phyloP scores from a whole-genome alignment of 2,888 invertebrate genomes.

The Leucophenga montana region DNA sequence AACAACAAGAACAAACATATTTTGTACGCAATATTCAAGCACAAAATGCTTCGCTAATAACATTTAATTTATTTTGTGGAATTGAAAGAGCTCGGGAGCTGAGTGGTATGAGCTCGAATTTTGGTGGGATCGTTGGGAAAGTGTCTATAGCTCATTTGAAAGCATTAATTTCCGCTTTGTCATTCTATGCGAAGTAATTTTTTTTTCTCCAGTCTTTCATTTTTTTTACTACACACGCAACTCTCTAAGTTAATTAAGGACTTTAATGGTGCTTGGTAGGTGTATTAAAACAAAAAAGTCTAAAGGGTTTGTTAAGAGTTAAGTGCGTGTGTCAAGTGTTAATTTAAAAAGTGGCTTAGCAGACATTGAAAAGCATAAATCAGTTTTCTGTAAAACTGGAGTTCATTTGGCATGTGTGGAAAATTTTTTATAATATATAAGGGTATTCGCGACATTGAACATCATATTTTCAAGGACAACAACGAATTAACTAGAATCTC shows the following conservation, averaged over 20 bases:
- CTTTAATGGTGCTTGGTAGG: slow-evolving; percentile 41
- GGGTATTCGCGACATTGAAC: no score
- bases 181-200: slow-evolving; percentile 24
- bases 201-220: slow-evolving; percentile 37
- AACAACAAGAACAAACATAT: slow-evolving; percentile 37
- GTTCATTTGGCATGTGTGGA: no score
- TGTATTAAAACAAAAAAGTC: not conserved
- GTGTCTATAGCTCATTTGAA: slow-evolving; percentile 22
- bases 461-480: no score
- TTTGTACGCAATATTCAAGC: slow-evolving; percentile 24
- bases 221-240: slow-evolving; percentile 42
- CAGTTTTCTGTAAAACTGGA: not conserved
- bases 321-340: slow-evolving; percentile 3
- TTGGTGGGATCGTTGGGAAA: not conserved
- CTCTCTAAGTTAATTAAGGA: slow-evolving; percentile 52
- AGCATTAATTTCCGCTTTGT: slow-evolving; percentile 55
- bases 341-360: not conserved
- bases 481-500: no score
- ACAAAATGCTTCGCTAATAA: slow-evolving; percentile 52
- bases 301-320: not conserved
- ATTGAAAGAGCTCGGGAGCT: slow-evolving; percentile 34
- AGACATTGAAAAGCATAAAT: not conserved
- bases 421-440: no score
- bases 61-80: slow-evolving; percentile 54
- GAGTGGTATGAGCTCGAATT: not conserved